Evolutionary conservation across 2,888 invertebrate species (phyloP).

Genomic region (Sphaerophoria taeniata): DNA sequence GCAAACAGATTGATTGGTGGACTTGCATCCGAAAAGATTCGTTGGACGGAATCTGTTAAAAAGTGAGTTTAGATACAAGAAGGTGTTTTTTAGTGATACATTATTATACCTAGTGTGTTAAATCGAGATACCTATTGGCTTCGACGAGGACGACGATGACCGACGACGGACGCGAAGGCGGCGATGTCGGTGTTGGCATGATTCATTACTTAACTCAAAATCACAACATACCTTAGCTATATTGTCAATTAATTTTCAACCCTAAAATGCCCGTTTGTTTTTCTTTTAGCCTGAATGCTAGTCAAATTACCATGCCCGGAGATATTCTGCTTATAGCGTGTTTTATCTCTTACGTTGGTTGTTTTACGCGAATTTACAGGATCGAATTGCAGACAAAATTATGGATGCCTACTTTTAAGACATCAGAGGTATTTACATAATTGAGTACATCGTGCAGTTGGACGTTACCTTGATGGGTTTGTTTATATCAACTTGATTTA

Average conservation of each 20-base stretch:
- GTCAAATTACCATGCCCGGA: slow-evolving; percentile 92
- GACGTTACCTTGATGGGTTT: background rate
- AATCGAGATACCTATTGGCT: too few species aligned
- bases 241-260: slow-evolving; percentile 3
- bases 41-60: slow-evolving; percentile 89
- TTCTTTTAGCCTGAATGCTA: slow-evolving; percentile 85
- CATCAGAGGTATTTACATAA: slow-evolving; percentile 84
- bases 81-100: background rate
- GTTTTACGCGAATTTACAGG: slow-evolving; percentile 94
- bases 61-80: slow-evolving; percentile 79
- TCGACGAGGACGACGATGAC: background rate
- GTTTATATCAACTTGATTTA: slow-evolving; percentile 23
- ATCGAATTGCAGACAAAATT: slow-evolving; percentile 89
- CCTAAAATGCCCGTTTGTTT: slow-evolving; percentile 4
- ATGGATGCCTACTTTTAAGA: slow-evolving; percentile 92
- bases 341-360: slow-evolving; percentile 97
- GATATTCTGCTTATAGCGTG: slow-evolving; percentile 95
- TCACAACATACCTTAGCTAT: background rate
- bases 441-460: background rate
- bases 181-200: background rate
- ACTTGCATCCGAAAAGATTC: slow-evolving; percentile 94
- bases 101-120: slow-evolving; percentile 3
- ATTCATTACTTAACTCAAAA: slow-evolving; percentile 5
- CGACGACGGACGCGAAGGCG: background rate
- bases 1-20: slow-evolving; percentile 97